These are phyloP conservation scores for Crotalus horridus DNA, from an alignment of 2,113 vertebrate genomes.

Conservation along the genomic window DNA sequence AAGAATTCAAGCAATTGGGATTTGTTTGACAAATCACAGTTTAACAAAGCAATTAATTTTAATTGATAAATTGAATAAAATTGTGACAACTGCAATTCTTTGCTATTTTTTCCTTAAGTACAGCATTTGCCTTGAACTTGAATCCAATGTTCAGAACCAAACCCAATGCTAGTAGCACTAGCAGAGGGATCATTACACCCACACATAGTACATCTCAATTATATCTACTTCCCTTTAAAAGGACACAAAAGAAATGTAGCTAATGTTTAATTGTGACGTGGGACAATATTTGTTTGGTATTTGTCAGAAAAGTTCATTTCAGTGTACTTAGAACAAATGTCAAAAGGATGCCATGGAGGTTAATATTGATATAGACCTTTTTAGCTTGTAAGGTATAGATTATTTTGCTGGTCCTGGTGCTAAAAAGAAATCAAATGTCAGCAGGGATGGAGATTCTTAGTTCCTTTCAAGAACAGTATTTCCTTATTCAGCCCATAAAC, in stretches of 20 bases:
- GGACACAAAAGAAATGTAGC: background rate
- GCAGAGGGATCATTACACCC: background rate
- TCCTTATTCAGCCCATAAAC: background rate
- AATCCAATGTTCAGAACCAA: background rate
- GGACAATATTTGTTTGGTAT: slow-evolving; percentile 8
- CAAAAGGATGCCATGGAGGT: slow-evolving; percentile 17
- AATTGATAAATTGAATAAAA: background rate
- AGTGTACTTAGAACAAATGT: slow-evolving; percentile 32
- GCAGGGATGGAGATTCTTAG: background rate
- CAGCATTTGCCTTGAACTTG: background rate
- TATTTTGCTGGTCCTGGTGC: background rate
- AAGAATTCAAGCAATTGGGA: background rate
- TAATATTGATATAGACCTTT: slow-evolving; percentile 36
- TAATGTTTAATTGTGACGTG: background rate
- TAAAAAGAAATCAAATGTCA: background rate
- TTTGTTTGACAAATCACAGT: background rate
- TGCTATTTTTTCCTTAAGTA: background rate
- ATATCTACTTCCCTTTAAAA: background rate
- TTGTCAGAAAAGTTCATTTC: background rate
- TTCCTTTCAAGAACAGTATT: slow-evolving; percentile 18
- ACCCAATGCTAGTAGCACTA: background rate
- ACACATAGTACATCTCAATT: background rate
- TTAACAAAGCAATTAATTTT: background rate
- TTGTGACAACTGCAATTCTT: background rate
- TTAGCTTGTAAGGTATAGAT: slow-evolving; percentile 42